Conservation (phyloP, 2,113 vertebrate genomes). For the Parus major region DNA sequence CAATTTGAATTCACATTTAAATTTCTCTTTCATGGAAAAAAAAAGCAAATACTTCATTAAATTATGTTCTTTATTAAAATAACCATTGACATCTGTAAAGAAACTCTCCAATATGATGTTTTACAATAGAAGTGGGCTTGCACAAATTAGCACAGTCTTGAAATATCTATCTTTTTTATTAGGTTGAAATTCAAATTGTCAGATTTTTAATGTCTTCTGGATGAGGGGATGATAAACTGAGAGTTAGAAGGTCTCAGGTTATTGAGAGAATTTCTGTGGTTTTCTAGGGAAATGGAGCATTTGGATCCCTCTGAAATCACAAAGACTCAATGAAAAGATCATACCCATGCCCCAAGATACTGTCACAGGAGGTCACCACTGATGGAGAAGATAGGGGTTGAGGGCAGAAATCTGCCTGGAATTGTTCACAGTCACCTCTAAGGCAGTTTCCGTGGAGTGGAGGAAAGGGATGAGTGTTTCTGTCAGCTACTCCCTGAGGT, state of each 20-base stretch:
- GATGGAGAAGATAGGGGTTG: neutral
- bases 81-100: neutral
- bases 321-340: neutral
- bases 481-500: neutral
- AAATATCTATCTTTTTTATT: neutral
- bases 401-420: neutral
- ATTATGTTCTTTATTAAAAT: neutral
- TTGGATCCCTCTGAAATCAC: neutral
- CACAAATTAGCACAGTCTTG: neutral
- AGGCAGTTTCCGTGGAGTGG: neutral
- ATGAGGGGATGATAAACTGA: neutral
- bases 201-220: neutral
- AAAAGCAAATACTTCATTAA: conserved; percentile 5
- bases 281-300: neutral
- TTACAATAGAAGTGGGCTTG: neutral
- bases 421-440: neutral
- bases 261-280: neutral
- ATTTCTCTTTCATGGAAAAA: conserved; percentile 9
- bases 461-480: neutral
- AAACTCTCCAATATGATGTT: neutral
- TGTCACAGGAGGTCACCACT: neutral
- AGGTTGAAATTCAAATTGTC: neutral
- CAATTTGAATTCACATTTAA: conserved; percentile 31
- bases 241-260: neutral
- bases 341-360: neutral